A percentile compares a stretch with the other conserved stretches of the same genome.
These are phyloP conservation scores for Sepioteuthis lessoniana DNA, from an alignment of 2,888 invertebrate species.

Conservation along the genomic window DNA sequence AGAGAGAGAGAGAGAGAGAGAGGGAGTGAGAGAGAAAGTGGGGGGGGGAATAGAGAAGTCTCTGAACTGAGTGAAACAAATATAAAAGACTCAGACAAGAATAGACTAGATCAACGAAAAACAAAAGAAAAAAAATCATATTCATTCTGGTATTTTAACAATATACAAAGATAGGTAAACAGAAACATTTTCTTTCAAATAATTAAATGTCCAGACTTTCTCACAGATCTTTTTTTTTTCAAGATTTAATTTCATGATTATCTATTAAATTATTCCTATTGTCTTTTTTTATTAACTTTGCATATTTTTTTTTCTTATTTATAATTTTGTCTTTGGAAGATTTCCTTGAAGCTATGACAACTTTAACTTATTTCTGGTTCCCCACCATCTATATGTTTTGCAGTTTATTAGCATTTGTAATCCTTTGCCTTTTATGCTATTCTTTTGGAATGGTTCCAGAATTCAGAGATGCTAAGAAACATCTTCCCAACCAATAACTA, in stretches of 20 bases:
- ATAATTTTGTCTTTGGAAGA: neutral
- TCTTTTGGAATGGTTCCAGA: neutral
- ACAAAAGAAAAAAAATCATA: neutral
- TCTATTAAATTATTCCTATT: neutral
- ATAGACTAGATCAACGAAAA: neutral
- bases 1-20: neutral
- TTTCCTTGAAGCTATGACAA: slow-evolving; percentile 4
- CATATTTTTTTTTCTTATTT: neutral
- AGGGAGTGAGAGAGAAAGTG: too few species aligned
- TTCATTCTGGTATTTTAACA: neutral
- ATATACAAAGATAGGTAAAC: slow-evolving; percentile 33
- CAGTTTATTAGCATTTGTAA: slow-evolving; percentile 14
- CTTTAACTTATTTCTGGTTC: neutral
- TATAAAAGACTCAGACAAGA: neutral
- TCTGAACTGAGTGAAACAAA: neutral
- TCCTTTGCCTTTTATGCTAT: slow-evolving; percentile 7
- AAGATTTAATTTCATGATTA: slow-evolving; percentile 15
- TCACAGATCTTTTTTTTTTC: neutral
- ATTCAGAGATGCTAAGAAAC: neutral
- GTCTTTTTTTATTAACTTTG: neutral
- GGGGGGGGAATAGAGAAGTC: neutral
- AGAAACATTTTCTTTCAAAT: neutral
- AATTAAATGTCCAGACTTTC: slow-evolving; percentile 33
- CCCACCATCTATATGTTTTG: neutral
- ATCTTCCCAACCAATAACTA: neutral